A percentile compares a stretch with the other conserved stretches of the same genome.
phyloP scores from a whole-genome alignment of 2,888 invertebrate genomes.

The Dascillus cervinus region DNA sequence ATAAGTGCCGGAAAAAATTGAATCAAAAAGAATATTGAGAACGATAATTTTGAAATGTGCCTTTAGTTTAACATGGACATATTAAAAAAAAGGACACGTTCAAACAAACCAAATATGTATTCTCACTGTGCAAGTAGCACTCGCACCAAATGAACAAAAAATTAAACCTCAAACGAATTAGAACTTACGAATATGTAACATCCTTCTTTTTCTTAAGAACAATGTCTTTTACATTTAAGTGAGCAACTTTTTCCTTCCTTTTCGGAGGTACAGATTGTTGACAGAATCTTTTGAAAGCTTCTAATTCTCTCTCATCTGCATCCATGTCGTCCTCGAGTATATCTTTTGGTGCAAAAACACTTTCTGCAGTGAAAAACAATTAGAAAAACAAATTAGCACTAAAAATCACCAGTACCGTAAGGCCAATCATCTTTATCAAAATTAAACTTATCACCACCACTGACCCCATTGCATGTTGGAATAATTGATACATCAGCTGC shows the following conservation, averaged over 20 bases:
- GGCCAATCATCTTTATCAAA: constrained; percentile 38
- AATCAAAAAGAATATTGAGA: no score
- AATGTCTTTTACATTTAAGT: constrained; percentile 73
- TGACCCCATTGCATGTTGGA: constrained; percentile 29
- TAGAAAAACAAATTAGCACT: not conserved
- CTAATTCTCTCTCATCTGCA: constrained; percentile 72
- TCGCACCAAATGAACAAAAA: no score
- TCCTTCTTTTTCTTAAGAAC: constrained; percentile 53
- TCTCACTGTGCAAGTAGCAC: no score
- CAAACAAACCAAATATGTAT: no score
- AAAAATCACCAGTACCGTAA: constrained; percentile 28
- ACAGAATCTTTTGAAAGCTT: constrained; percentile 81
- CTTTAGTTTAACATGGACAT: no score
- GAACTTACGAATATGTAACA: constrained; percentile 32
- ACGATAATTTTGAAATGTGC: no score
- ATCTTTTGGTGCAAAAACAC: constrained; percentile 75
- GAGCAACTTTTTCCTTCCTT: constrained; percentile 64
- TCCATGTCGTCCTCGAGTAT: constrained; percentile 74
- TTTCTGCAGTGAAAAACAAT: constrained; percentile 48
- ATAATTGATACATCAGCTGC: constrained; percentile 41
- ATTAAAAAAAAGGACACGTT: no score
- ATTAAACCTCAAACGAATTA: no score
- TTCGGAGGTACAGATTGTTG: constrained; percentile 74
- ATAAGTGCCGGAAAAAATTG: no score
- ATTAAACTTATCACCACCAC: constrained; percentile 30